Evolutionary conservation across 2,797 vertebrate genomes (phyloP).

Genomic region (Notoglanidium macrostoma): DNA sequence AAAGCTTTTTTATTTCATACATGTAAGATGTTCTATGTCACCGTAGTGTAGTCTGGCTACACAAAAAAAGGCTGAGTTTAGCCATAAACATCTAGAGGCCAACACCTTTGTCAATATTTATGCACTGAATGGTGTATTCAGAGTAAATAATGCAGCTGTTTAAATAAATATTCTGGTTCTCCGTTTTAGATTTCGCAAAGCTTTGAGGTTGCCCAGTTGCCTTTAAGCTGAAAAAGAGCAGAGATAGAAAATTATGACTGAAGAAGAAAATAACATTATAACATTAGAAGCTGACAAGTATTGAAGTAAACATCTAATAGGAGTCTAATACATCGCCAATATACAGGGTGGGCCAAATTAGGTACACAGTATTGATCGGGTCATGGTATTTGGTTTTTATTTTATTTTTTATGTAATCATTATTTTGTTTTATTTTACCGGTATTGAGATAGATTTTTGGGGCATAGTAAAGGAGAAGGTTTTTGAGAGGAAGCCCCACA

Average conservation of each 20-base stretch:
- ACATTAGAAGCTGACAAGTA: background rate
- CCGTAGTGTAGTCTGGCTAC: background rate
- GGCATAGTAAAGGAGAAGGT: too few relatives aligned
- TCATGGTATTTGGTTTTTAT: too few relatives aligned
- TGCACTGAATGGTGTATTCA: background rate
- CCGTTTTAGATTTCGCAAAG: background rate
- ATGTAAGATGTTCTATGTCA: background rate
- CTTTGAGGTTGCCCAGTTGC: background rate
- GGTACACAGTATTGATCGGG: too few relatives aligned
- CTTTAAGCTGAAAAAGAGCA: background rate
- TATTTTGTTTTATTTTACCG: too few relatives aligned
- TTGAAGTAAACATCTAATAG: background rate
- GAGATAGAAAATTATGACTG: background rate
- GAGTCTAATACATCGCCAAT: background rate
- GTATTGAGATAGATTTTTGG: too few relatives aligned
- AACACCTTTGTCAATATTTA: background rate
- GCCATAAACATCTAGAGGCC: background rate
- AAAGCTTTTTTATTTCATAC: background rate
- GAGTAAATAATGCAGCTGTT: background rate
- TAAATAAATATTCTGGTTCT: background rate
- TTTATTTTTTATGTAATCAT: too few relatives aligned
- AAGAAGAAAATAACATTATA: background rate
- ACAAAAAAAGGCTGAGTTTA: background rate
- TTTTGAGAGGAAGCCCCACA: too few relatives aligned
- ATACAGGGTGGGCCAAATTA: too few relatives aligned